Percentiles rank a stretch among this genome's conserved stretches.
Conservation (phyloP, 2,797 vertebrate genomes). For the Telmatherina bonti region DNA sequence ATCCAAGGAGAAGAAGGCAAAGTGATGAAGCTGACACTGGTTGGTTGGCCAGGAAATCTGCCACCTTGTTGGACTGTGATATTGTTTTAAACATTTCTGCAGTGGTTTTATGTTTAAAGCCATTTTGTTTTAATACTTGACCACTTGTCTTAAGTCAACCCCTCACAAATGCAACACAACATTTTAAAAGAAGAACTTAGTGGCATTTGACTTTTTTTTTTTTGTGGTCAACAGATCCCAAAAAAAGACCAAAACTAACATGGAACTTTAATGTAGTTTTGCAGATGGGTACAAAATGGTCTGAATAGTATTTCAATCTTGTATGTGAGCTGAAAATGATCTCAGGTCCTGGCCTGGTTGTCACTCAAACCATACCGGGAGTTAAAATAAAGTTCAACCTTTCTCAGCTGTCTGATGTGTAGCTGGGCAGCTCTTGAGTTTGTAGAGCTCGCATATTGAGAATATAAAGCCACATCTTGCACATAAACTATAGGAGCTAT, state of each 20-base stretch:
- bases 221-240: constrained; percentile 21
- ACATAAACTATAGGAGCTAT: neutral
- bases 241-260: constrained; percentile 20
- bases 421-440: neutral
- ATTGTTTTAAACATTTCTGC: constrained; percentile 15
- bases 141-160: neutral
- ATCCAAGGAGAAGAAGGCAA: constrained; percentile 70
- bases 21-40: constrained; percentile 61
- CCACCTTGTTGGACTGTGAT: constrained; percentile 14
- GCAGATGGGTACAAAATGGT: neutral
- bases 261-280: neutral
- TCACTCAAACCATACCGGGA: neutral
- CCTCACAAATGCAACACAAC: neutral
- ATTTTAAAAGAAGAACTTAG: constrained; percentile 10
- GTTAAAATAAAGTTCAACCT: neutral
- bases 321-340: neutral
- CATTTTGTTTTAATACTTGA: constrained; percentile 26
- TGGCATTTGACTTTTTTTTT: constrained; percentile 9
- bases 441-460: neutral
- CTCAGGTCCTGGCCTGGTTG: neutral
- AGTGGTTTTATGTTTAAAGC: constrained; percentile 31
- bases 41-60: neutral
- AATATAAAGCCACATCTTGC: neutral
- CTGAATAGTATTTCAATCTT: neutral
- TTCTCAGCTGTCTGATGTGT: neutral